Percentiles rank a stretch among this genome's conserved stretches.
Conservation (phyloP, 2,113 vertebrate species). For the Laticauda laticaudata region DNA sequence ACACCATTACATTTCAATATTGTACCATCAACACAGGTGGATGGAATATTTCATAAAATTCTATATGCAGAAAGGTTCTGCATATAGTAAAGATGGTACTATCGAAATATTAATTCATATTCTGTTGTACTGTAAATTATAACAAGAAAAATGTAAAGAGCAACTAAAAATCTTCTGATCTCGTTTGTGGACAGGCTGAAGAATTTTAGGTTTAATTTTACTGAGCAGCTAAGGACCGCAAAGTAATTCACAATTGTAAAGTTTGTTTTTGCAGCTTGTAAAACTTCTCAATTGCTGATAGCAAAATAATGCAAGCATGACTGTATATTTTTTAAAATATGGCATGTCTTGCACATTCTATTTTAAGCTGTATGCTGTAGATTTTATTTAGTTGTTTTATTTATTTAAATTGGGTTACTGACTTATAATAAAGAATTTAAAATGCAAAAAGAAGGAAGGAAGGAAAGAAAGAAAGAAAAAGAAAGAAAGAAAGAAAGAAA, state of each 20-base stretch:
- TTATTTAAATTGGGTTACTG: background rate
- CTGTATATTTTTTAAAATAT: background rate
- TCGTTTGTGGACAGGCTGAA: too few species aligned
- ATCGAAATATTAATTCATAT: background rate
- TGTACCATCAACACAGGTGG: background rate
- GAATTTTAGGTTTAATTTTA: background rate
- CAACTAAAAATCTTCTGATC: background rate
- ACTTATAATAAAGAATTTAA: background rate
- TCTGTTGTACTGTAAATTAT: background rate
- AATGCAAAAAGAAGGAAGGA: background rate
- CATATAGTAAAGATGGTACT: background rate
- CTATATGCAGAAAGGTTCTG: background rate
- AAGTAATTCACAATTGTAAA: background rate
- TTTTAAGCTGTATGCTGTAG: background rate
- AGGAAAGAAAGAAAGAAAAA: too few species aligned
- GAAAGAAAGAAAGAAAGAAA: too few species aligned
- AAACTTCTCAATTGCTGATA: too few species aligned
- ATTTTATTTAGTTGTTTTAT: background rate
- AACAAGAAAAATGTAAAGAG: background rate
- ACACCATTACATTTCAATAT: background rate
- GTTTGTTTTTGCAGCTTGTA: background rate
- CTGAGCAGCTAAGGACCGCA: background rate
- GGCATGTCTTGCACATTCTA: background rate
- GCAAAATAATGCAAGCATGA: background rate
- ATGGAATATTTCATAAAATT: background rate